Conservation (phyloP, 2,113 vertebrate species). For the Numenius arquata region DNA sequence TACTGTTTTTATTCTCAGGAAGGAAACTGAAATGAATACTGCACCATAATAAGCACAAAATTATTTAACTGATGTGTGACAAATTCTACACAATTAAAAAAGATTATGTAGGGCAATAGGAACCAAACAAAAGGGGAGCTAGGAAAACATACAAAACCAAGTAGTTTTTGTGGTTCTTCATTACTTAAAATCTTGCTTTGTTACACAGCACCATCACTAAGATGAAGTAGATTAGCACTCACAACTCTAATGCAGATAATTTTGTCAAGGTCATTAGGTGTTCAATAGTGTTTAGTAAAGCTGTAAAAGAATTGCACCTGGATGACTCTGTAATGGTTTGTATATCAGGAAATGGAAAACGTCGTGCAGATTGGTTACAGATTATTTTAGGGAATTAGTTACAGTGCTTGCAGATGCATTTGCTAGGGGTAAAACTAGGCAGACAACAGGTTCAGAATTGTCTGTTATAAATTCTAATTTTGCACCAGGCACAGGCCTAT, state of each 20-base stretch:
- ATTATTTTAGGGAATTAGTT: slow-evolving; percentile 72
- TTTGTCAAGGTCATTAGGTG: slow-evolving; percentile 71
- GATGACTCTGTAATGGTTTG: slow-evolving; percentile 52
- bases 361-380: slow-evolving; percentile 50
- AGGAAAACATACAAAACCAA: slow-evolving; percentile 21
- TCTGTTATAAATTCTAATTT: slow-evolving; percentile 70
- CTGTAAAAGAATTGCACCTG: slow-evolving; percentile 58
- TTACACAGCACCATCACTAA: not conserved
- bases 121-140: not conserved
- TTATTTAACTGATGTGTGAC: not conserved
- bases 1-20: slow-evolving; percentile 44
- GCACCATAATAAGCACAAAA: not conserved
- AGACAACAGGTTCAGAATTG: slow-evolving; percentile 62
- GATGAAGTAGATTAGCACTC: slow-evolving; percentile 36
- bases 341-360: slow-evolving; percentile 44
- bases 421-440: slow-evolving; percentile 45
- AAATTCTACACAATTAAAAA: slow-evolving; percentile 10
- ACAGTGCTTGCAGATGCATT: slow-evolving; percentile 50
- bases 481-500: slow-evolving; percentile 62
- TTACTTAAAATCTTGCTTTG: slow-evolving; percentile 38
- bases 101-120: not conserved
- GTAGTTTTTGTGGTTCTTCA: slow-evolving; percentile 5
- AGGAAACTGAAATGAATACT: not conserved
- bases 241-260: slow-evolving; percentile 55
- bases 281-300: slow-evolving; percentile 65